Percentiles rank a stretch among this genome's conserved stretches.
phyloP scores from a whole-genome alignment of 1,140 invertebrate species.

The Bactericera cockerelli region DNA sequence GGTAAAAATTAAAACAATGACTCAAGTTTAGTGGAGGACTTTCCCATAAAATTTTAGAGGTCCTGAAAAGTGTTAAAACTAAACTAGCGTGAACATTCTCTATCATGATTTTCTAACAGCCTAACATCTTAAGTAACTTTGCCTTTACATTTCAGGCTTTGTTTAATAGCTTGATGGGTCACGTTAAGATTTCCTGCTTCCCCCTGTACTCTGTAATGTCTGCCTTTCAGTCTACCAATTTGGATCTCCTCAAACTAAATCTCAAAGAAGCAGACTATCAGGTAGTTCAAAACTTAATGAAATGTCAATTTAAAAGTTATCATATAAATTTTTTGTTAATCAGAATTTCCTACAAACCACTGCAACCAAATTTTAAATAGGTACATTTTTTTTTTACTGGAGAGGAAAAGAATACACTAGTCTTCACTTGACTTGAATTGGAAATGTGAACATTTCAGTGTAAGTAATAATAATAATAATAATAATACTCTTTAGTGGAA shows the following conservation, averaged over 20 bases:
- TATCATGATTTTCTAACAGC: background rate
- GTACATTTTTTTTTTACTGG: background rate
- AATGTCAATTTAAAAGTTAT: background rate
- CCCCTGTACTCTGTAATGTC: background rate
- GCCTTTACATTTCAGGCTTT: background rate
- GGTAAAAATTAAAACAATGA: no score
- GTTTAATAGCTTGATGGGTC: background rate
- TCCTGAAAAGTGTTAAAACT: no score
- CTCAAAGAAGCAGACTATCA: slow-evolving; percentile 3
- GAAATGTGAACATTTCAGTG: no score
- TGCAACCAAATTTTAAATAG: no score
- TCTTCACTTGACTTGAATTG: background rate
- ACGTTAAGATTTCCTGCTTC: background rate
- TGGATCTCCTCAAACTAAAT: background rate
- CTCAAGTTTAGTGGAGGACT: no score
- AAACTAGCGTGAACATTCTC: no score
- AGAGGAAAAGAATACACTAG: background rate
- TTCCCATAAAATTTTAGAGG: no score
- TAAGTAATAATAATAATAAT: no score
- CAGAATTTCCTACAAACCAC: background rate
- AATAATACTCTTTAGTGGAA: no score
- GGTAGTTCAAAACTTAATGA: background rate
- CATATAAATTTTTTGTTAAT: no score
- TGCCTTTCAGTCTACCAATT: background rate
- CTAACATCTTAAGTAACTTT: background rate